These are phyloP conservation scores for Porites evermanni DNA, from an alignment of 92 coral and sea anemone species.

Conservation along the genomic window DNA sequence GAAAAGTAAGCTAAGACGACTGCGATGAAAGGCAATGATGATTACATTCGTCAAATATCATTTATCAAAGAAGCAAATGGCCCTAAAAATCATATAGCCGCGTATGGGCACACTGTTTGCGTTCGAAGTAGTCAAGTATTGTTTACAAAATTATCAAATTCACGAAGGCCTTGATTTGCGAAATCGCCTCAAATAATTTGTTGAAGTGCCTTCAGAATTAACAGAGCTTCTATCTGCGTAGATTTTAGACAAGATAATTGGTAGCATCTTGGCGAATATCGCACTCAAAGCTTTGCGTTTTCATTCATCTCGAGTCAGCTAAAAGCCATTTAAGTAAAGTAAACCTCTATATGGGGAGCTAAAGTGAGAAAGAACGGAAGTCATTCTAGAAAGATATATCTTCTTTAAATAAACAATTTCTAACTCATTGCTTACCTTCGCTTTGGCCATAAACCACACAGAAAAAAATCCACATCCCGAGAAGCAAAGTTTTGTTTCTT, in stretches of 20 bases:
- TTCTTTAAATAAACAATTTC: slow-evolving; percentile 59
- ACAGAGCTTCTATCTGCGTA: neutral
- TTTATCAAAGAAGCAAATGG: slow-evolving; percentile 18
- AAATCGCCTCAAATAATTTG: neutral
- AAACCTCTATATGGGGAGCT: slow-evolving; percentile 61
- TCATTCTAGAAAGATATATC: slow-evolving; percentile 67
- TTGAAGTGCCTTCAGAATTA: neutral
- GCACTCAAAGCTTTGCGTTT: neutral
- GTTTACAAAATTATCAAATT: slow-evolving; percentile 51
- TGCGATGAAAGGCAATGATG: slow-evolving; percentile 3
- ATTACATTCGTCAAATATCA: slow-evolving; percentile 31
- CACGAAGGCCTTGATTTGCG: neutral
- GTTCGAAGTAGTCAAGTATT: slow-evolving; percentile 42
- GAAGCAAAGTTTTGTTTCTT: slow-evolving; percentile 19
- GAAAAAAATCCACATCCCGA: slow-evolving; percentile 32
- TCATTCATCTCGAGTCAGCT: slow-evolving; percentile 12
- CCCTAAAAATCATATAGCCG: slow-evolving; percentile 14
- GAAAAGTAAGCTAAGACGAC: neutral
- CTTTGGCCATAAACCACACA: slow-evolving; percentile 42
- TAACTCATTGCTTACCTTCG: slow-evolving; percentile 58
- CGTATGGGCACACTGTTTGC: slow-evolving; percentile 56
- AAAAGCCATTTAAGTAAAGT: slow-evolving; percentile 22
- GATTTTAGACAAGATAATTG: neutral
- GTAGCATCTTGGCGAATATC: neutral
- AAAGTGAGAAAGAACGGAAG: slow-evolving; percentile 80